Percentiles rank a stretch among this genome's conserved stretches.
Evolutionary conservation across 2,888 invertebrate genomes (phyloP).

Genomic region (Chromoteleia sp.): DNA sequence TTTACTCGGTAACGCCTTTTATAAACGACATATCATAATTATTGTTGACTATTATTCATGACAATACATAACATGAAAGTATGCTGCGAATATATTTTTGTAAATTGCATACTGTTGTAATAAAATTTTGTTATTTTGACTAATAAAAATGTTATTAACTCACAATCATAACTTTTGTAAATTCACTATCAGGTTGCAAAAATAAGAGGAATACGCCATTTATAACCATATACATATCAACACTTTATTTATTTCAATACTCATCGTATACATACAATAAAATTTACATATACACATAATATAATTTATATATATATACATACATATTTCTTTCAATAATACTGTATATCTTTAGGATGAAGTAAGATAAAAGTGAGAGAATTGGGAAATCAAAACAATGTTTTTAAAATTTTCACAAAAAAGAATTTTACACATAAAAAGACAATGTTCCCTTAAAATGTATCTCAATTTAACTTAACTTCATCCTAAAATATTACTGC

Average conservation of each 20-base stretch:
- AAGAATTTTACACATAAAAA: too few relatives aligned
- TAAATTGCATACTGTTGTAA: slow-evolving; percentile 30
- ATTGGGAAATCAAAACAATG: neutral
- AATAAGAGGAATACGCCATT: slow-evolving; percentile 12
- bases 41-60: neutral
- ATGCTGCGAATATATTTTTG: slow-evolving; percentile 40
- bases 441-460: neutral
- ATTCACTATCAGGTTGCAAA: too few relatives aligned
- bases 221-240: slow-evolving; percentile 67
- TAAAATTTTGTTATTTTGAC: slow-evolving; percentile 52
- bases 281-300: slow-evolving; percentile 67
- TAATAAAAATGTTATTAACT: slow-evolving; percentile 59
- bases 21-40: slow-evolving; percentile 5
- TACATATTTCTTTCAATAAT: slow-evolving; percentile 54
- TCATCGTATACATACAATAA: slow-evolving; percentile 69
- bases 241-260: slow-evolving; percentile 69
- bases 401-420: neutral
- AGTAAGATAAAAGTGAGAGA: slow-evolving; percentile 30
- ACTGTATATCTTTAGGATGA: slow-evolving; percentile 50
- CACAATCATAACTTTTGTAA: neutral
- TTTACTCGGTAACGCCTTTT: slow-evolving; percentile 5
- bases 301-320: slow-evolving; percentile 65
- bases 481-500: slow-evolving; percentile 22
- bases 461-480: slow-evolving; percentile 39
- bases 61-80: slow-evolving; percentile 18